Evolutionary conservation across 2,113 vertebrate species (phyloP).

Genomic region (Cyanistes caeruleus): DNA sequence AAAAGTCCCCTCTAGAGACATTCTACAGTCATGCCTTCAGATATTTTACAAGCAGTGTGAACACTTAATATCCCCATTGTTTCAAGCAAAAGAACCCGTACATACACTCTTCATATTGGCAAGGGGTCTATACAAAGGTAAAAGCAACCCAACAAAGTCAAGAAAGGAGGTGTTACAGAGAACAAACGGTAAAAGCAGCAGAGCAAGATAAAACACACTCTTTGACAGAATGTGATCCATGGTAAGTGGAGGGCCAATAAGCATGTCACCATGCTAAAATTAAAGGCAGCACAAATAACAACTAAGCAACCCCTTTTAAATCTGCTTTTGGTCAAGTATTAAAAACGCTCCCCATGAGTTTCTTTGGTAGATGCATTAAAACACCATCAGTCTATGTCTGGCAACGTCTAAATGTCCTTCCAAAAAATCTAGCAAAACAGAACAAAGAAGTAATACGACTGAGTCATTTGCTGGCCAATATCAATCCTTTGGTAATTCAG

Average conservation of each 20-base stretch:
- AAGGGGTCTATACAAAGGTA: background rate
- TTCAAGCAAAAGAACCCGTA: background rate
- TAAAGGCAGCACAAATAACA: background rate
- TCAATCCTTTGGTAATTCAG: background rate
- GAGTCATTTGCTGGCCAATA: background rate
- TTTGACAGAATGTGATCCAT: background rate
- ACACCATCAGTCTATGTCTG: fast-evolving
- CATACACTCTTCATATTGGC: background rate
- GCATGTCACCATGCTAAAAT: background rate
- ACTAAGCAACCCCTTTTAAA: background rate
- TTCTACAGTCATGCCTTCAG: background rate
- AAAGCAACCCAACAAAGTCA: background rate
- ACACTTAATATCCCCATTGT: background rate
- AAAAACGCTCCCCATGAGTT: background rate
- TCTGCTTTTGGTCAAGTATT: background rate
- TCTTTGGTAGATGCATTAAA: background rate
- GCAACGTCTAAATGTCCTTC: background rate
- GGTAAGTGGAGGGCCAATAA: background rate
- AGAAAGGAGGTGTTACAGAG: background rate
- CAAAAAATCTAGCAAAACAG: background rate
- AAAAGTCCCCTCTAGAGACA: background rate
- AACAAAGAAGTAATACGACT: background rate
- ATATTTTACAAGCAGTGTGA: background rate
- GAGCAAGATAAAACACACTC: background rate
- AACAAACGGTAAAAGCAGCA: background rate